Evolutionary conservation across 2,113 vertebrate genomes (phyloP), one percentile per base, ranked within the genome.

Genomic region (Podiceps cristatus): DNA sequence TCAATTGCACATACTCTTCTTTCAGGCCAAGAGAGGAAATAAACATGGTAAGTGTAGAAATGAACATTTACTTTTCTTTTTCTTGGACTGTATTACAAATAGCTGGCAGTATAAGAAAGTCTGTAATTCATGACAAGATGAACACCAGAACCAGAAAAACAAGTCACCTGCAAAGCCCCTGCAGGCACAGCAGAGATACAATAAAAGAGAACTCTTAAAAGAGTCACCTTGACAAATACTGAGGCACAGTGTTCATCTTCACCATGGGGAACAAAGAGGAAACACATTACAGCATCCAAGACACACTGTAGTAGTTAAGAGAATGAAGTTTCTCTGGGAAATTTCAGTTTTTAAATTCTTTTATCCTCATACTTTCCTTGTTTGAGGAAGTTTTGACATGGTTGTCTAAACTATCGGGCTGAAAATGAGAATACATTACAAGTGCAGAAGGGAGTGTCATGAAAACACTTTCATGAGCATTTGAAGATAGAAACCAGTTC

Each of bases 211-310:
- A 69, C 33, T 86, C 77, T 66, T 78, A 11, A 2, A 86, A 71
- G 80, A 93, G 83, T 96, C 95, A 97, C 97, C 91, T 95, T 97
- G 91, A 78, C 93, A 94, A 94, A 27, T 42, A 89, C 35, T 62
- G 66, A 92, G 73, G 44, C 58, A 83, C 50, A 77, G 77, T n/a
- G 40, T 84, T 97, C 60, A 83, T 92, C 49, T 89, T 80, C 67
- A 83, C 82, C 23, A 1, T n/a, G 24, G 67, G 81, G 63, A 92
- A 77, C 47, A 74, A 90, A 94, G 50, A 74, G 3, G 27, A 56
- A 80, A 58, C 27, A 71, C 24, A 50, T 78, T 84, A 82, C 29
- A 86, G 83, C 28, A 80, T 52, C 73, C 24, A 91, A 72, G 59
- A 91, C 33, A 77, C 33, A 66, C 13, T 64, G 42, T 15, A 47